phyloP scores from a whole-genome alignment of 2,888 invertebrate genomes.

The Rhamnusium bicolor region DNA sequence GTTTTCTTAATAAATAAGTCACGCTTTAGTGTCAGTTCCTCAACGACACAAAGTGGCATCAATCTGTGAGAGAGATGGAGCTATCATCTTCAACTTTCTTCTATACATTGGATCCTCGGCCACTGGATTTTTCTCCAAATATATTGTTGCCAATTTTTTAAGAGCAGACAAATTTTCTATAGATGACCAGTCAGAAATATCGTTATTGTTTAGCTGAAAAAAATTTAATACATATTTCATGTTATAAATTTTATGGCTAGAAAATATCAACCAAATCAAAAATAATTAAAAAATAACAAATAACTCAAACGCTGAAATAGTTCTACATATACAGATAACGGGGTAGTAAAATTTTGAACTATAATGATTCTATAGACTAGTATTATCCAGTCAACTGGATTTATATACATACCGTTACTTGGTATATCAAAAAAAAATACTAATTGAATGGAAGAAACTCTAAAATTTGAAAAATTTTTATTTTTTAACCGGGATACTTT shows the following conservation, averaged over 20 bases:
- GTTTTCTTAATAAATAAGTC: not conserved
- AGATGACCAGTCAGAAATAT: constrained; percentile 87
- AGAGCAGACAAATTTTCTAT: constrained; percentile 82
- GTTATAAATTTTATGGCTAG: not conserved
- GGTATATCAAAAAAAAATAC: too few species aligned
- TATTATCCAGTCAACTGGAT: too few species aligned
- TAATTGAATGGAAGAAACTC: too few species aligned
- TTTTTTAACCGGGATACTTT: too few species aligned
- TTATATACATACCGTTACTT: too few species aligned
- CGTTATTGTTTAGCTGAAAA: constrained; percentile 91
- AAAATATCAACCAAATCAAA: too few species aligned
- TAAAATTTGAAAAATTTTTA: too few species aligned
- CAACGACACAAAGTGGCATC: constrained; percentile 94
- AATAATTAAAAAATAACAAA: too few species aligned
- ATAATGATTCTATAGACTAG: too few species aligned
- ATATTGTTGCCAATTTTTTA: constrained; percentile 85
- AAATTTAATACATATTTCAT: not conserved
- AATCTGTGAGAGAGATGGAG: constrained; percentile 92
- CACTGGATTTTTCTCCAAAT: constrained; percentile 94
- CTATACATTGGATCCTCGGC: constrained; percentile 89
- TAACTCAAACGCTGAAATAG: too few species aligned
- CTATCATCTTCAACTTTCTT: constrained; percentile 88
- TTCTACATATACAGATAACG: too few species aligned
- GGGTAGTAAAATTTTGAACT: too few species aligned
- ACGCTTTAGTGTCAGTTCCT: constrained; percentile 49